These are phyloP conservation scores for Pristionchus maxplancki DNA, from an alignment of 2,888 invertebrate genomes.

Conservation along the genomic window DNA sequence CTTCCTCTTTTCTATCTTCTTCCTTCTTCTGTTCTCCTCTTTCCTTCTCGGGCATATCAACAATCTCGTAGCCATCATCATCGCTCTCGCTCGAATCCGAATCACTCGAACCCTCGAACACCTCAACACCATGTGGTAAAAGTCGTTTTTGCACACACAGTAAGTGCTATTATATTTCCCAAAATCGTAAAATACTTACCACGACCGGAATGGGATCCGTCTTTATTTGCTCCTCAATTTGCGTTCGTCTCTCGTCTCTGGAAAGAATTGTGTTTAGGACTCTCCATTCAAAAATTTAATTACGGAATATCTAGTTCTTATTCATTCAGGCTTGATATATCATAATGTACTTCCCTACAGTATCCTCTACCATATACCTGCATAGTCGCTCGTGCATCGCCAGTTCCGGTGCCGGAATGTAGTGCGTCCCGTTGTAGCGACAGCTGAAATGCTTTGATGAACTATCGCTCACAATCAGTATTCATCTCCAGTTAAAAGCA, in stretches of 20 bases:
- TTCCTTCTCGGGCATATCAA: neutral
- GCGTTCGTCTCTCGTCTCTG: slow-evolving; percentile 27
- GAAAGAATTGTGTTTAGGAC: neutral
- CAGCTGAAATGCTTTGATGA: neutral
- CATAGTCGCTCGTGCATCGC: slow-evolving; percentile 44
- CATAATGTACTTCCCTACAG: neutral
- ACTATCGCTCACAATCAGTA: neutral
- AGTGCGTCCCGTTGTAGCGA: slow-evolving; percentile 50
- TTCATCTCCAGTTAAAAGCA: neutral
- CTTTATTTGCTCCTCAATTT: neutral
- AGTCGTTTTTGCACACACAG: neutral
- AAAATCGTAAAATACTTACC: neutral
- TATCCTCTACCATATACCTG: neutral
- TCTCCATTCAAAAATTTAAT: neutral
- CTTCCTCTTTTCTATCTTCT: neutral
- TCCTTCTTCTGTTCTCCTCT: neutral
- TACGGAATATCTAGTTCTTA: too few species aligned
- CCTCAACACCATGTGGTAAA: too few species aligned
- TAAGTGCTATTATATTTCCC: neutral
- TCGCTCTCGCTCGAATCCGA: slow-evolving; percentile 4
- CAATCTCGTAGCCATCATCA: neutral
- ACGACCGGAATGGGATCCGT: slow-evolving; percentile 15
- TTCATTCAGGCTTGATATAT: too few species aligned
- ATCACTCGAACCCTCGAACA: slow-evolving; percentile 11
- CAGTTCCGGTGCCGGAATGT: slow-evolving; percentile 34